phyloP scores from a whole-genome alignment of 2,797 vertebrate genomes.

The Cirrhinus molitorella region DNA sequence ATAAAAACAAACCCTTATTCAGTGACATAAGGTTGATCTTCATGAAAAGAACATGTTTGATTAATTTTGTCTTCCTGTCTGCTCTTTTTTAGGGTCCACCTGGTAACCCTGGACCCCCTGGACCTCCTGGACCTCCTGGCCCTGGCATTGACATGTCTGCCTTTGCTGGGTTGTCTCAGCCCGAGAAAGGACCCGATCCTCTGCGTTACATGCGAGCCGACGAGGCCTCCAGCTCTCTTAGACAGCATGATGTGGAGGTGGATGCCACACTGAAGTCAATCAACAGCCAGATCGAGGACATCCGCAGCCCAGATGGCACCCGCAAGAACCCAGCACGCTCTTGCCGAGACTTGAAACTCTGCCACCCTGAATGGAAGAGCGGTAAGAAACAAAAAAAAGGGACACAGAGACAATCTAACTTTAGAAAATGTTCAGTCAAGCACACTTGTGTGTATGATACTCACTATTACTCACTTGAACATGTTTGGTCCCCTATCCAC shows the following conservation, averaged over 20 bases:
- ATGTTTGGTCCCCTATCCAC: slow-evolving; percentile 31
- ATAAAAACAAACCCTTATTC: neutral
- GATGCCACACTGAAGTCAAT: slow-evolving; percentile 94
- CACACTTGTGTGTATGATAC: neutral
- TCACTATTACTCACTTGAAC: neutral
- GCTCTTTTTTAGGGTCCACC: slow-evolving; percentile 87
- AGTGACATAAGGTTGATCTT: neutral
- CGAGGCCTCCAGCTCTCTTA: slow-evolving; percentile 85
- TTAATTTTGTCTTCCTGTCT: neutral
- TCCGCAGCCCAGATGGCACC: slow-evolving; percentile 91
- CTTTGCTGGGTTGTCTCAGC: slow-evolving; percentile 89
- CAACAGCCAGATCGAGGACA: slow-evolving; percentile 94
- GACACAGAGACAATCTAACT: neutral
- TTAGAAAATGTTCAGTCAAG: neutral
- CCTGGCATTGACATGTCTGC: slow-evolving; percentile 98
- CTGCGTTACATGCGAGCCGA: slow-evolving; percentile 96
- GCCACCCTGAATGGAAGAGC: slow-evolving; percentile 95
- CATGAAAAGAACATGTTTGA: slow-evolving; percentile 8
- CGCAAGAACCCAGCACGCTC: slow-evolving; percentile 95
- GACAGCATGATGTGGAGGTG: slow-evolving; percentile 92
- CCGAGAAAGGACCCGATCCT: slow-evolving; percentile 93
- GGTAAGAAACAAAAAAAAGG: slow-evolving; percentile 80
- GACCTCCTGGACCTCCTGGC: slow-evolving; percentile 94
- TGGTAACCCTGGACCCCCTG: slow-evolving; percentile 91
- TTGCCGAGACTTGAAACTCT: slow-evolving; percentile 94